Conservation (phyloP, 30 jellyfish, hydroid and myxozoan species). For the Mastigias papua region DNA sequence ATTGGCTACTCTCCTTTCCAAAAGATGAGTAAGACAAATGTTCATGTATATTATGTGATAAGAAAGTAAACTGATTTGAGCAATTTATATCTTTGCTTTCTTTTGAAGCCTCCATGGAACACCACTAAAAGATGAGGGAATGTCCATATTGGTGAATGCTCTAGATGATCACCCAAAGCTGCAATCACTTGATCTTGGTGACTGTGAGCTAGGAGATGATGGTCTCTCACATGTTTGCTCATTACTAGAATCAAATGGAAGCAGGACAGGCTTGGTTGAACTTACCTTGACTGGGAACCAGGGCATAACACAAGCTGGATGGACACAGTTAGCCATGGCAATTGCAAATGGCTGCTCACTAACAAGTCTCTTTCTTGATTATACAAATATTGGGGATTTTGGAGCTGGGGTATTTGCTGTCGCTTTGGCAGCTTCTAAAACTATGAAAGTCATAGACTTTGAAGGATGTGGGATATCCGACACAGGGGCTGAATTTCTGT, state of each 20-base stretch:
- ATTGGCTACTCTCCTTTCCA: no score
- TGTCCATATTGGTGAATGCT: constrained; percentile 79
- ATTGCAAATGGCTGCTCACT: constrained; percentile 78
- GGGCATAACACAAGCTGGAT: constrained; percentile 89
- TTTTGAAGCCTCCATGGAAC: constrained; percentile 93
- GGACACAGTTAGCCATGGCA: constrained; percentile 99
- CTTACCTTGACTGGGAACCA: constrained; percentile 94
- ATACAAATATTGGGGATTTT: constrained; percentile 92
- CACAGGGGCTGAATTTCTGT: constrained; percentile 92
- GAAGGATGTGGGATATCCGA: constrained; percentile 95
- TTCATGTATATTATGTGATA: no score
- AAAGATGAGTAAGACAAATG: no score
- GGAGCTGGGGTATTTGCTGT: constrained; percentile 99
- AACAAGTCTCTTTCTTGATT: constrained; percentile 85
- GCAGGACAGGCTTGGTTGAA: constrained; percentile 70
- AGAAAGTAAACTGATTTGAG: neutral
- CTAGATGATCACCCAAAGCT: constrained; percentile 92
- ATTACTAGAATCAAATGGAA: constrained; percentile 49
- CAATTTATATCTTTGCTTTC: neutral
- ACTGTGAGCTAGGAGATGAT: constrained; percentile 92
- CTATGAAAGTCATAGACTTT: constrained; percentile 74
- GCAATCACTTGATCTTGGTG: constrained; percentile 94
- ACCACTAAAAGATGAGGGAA: constrained; percentile 96
- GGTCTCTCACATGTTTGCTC: constrained; percentile 82
- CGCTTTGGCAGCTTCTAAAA: constrained; percentile 89